These are phyloP conservation scores for Pseudeuparius sepicola DNA, from an alignment of 2,888 invertebrate species.

Conservation along the genomic window DNA sequence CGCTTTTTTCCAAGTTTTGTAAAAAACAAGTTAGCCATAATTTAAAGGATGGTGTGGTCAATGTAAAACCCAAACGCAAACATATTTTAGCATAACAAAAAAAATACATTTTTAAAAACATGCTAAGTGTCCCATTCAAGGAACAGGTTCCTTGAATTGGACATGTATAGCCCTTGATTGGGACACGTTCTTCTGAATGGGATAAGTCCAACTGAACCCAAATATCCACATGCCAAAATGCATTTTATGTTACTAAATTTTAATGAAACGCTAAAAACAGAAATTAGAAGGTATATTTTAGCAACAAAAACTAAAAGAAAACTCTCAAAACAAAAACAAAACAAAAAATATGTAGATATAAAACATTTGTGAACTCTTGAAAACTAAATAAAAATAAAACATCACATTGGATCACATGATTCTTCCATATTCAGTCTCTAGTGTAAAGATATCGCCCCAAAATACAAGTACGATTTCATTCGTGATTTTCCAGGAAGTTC, in stretches of 20 bases:
- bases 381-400: slow-evolving; percentile 1
- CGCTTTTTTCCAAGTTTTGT: too few relatives aligned
- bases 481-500: too few relatives aligned
- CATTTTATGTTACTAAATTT: too few relatives aligned
- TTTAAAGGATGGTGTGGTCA: too few relatives aligned
- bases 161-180: slow-evolving; percentile 2
- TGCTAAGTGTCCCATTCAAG: slow-evolving; percentile 3
- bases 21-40: too few relatives aligned
- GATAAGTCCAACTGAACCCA: too few relatives aligned
- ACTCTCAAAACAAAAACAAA: slow-evolving; percentile 2
- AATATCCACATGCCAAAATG: slow-evolving; percentile 1
- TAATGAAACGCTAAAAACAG: too few relatives aligned
- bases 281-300: too few relatives aligned
- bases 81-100: too few relatives aligned
- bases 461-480: too few relatives aligned
- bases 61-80: too few relatives aligned
- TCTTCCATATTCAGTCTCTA: slow-evolving; percentile 1
- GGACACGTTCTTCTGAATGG: slow-evolving; percentile 2
- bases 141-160: slow-evolving; percentile 2
- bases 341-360: slow-evolving; percentile 1
- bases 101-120: too few relatives aligned
- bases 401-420: slow-evolving; percentile 1
- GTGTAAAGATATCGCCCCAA: slow-evolving; percentile 1
- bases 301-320: background rate
- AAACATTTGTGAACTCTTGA: background rate